Conservation (phyloP, 2,888 invertebrate genomes). For the Hydroisotoma schaefferi region DNA sequence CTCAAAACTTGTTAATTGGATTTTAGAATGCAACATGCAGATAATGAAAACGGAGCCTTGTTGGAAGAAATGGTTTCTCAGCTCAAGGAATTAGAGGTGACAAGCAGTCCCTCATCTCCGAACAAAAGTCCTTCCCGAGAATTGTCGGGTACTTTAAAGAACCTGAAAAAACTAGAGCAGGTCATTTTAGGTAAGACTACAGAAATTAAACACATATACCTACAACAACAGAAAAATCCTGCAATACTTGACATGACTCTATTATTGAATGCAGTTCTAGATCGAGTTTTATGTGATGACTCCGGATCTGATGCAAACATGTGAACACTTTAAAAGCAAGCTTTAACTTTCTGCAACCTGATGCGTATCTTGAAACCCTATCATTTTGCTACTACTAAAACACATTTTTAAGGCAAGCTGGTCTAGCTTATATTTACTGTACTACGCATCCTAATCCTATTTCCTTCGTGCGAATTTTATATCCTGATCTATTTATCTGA, state of each 20-base stretch:
- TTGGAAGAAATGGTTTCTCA: slow-evolving; percentile 50
- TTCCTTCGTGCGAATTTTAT: too few relatives aligned
- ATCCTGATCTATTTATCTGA: too few relatives aligned
- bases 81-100: slow-evolving; percentile 47
- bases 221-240: background rate
- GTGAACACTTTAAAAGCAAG: background rate
- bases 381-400: background rate
- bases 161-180: slow-evolving; percentile 57
- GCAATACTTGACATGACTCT: background rate
- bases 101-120: slow-evolving; percentile 43
- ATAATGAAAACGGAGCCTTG: slow-evolving; percentile 50
- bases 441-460: too few relatives aligned
- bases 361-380: background rate
- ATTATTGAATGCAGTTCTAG: slow-evolving; percentile 48
- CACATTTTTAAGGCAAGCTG: background rate
- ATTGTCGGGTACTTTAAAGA: slow-evolving; percentile 56
- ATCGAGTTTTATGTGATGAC: slow-evolving; percentile 51
- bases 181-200: slow-evolving; percentile 54
- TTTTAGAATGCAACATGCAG: slow-evolving; percentile 50
- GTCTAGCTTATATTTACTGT: slow-evolving; percentile 1
- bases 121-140: slow-evolving; percentile 53
- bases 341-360: background rate
- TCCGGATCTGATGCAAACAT: slow-evolving; percentile 43
- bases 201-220: background rate
- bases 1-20: too few relatives aligned